Evolutionary conservation across 2,113 vertebrate species (phyloP), one percentile per base, ranked within the genome.

Genomic region (Narcine bancroftii): DNA sequence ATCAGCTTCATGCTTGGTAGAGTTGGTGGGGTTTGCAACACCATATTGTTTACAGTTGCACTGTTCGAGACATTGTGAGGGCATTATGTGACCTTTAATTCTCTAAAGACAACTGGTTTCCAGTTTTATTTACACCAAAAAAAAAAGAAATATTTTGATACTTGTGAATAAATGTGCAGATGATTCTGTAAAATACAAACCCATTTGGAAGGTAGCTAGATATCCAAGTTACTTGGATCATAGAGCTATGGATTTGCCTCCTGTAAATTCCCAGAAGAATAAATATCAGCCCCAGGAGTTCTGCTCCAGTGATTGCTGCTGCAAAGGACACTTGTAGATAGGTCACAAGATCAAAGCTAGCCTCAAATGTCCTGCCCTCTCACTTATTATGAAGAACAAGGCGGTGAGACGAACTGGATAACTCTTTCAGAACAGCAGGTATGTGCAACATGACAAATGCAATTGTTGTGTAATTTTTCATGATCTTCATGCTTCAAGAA

Each of bases 151-250:
- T 36, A 19, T 6, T 87, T 60, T 36, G 53, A 87, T 60, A n/a
- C 21, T 56, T 36, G 81, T 87, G 81, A 87, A 87, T 85, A 81
- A 81, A 81, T 50, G 13, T 81, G n/a, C 56, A n/a, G 33, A 24
- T 36, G 50, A 2, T 81, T 56, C 50, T 81, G 7, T 15, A 83
- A 33, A 83, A 50, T 33, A 15, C 39, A 42, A 6, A 21, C 39
- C 39, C 39, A 17, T 47, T 85, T 33, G 56, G 17, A 87, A 53
- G 9, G 53, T 9, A 6, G 6, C 29, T 15, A 33, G 3, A 1
- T 17, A 45, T 4, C 33, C 60, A 53, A 60, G 2, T 11, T n/a
- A 56, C 53, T 36, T 19, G 17, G 81, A 13, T 39, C 24, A 65
- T 9, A 15, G 60, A 15, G n/a, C 4, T 91, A 9, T 15, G 39